phyloP scores from a whole-genome alignment of 2,888 invertebrate species.

The Noctua janthina region DNA sequence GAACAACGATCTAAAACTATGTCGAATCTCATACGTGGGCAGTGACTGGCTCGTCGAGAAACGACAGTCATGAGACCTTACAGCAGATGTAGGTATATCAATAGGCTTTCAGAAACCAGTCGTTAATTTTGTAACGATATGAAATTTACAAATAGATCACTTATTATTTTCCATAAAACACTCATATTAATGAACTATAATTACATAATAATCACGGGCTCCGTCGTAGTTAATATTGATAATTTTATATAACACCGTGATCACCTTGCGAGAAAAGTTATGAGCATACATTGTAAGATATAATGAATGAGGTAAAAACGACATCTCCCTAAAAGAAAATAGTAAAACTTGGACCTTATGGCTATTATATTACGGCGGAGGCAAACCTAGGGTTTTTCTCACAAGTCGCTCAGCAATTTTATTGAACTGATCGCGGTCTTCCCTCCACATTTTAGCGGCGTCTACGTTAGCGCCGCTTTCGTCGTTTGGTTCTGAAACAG shows the following conservation, averaged over 20 bases:
- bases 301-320: constrained; percentile 23
- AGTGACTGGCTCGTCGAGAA: background rate
- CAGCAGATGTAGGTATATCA: background rate
- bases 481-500: constrained; percentile 97
- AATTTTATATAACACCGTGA: constrained; percentile 3
- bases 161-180: constrained; percentile 46
- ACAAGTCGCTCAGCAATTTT: constrained; percentile 97
- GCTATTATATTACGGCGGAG: constrained; percentile 72
- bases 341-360: constrained; percentile 36
- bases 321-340: constrained; percentile 33
- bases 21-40: background rate
- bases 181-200: background rate
- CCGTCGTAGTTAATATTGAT: background rate
- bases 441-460: constrained; percentile 99
- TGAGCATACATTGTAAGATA: constrained; percentile 10
- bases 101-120: constrained; percentile 2
- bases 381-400: constrained; percentile 96
- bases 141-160: background rate
- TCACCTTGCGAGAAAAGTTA: background rate
- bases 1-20: background rate
- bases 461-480: constrained; percentile 99
- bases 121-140: background rate
- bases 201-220: background rate
- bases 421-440: constrained; percentile 98
- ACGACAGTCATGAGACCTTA: constrained; percentile 1